Evolutionary conservation across 1,140 invertebrate genomes (phyloP).

Genomic region (Elymnias hypermnestra): DNA sequence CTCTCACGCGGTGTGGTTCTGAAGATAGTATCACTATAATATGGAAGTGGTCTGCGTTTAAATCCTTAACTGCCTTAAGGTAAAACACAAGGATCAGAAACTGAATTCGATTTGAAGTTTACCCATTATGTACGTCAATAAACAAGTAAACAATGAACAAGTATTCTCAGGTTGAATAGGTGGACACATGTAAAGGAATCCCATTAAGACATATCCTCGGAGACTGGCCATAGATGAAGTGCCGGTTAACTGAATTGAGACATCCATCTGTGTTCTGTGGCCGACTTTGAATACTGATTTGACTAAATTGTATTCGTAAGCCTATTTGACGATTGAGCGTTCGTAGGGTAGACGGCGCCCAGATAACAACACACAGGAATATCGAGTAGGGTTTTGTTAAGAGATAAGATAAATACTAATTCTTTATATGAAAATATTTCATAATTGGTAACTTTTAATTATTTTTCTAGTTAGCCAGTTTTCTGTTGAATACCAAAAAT

Average conservation of each 20-base stretch:
- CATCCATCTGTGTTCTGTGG: constrained; percentile 1
- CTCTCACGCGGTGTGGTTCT: no score
- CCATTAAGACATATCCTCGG: background rate
- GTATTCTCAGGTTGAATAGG: no score
- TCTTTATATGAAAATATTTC: background rate
- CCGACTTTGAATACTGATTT: constrained; percentile 6
- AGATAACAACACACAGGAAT: constrained; percentile 2
- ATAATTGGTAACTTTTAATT: no score
- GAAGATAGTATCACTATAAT: no score
- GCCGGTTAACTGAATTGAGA: background rate
- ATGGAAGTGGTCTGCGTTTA: no score
- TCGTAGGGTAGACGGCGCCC: background rate
- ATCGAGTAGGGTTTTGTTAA: background rate
- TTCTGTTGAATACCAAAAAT: no score
- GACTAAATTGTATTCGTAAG: constrained; percentile 6
- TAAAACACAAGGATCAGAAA: no score
- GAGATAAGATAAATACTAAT: background rate
- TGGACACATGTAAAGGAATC: background rate
- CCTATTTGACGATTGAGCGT: constrained; percentile 3
- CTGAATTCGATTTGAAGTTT: no score
- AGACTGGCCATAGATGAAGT: background rate
- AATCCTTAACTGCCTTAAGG: no score
- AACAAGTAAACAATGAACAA: no score
- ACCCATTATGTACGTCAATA: no score
- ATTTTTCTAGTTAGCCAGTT: no score